Evolutionary conservation across 2,888 invertebrate genomes (phyloP).

Genomic region (Sinodicranocentrus sp.): DNA sequence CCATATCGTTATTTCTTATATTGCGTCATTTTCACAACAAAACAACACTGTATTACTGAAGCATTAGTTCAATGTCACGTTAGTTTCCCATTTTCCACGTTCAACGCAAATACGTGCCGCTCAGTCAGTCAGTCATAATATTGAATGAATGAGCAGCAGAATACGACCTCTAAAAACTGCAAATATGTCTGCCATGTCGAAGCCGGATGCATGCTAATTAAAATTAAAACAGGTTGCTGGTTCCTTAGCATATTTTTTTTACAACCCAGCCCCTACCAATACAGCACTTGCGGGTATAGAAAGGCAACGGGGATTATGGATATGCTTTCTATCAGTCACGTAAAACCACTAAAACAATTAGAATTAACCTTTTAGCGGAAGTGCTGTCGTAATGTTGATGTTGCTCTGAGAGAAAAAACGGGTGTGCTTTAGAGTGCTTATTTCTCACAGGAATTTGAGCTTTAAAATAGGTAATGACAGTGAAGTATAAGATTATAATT

Average conservation of each 20-base stretch:
- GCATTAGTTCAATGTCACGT: conserved; percentile 55
- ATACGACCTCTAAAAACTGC: conserved; percentile 6
- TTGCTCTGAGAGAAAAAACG: neutral
- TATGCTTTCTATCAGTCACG: conserved; percentile 58
- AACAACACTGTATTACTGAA: conserved; percentile 24
- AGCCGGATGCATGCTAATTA: conserved; percentile 65
- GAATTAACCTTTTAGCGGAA: conserved; percentile 65
- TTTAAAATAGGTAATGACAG: too few species aligned
- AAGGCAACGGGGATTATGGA: neutral
- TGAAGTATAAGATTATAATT: too few species aligned
- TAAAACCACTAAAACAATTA: conserved; percentile 61
- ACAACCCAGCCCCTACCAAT: conserved; percentile 15
- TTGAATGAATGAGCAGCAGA: conserved; percentile 31
- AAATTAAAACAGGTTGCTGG: conserved; percentile 57
- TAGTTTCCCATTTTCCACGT: neutral
- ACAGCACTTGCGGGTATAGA: conserved; percentile 12
- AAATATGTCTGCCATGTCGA: neutral
- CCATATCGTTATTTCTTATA: neutral
- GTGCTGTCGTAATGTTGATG: neutral
- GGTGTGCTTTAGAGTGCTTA: too few species aligned
- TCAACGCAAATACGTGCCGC: conserved; percentile 20
- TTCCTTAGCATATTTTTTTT: neutral
- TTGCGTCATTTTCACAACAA: conserved; percentile 5
- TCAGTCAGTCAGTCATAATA: conserved; percentile 59
- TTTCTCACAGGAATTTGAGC: conserved; percentile 10